A percentile compares a stretch with the other conserved stretches of the same genome.
Conservation (phyloP, 1,140 invertebrate species). For the Armadillidium nasatum region DNA sequence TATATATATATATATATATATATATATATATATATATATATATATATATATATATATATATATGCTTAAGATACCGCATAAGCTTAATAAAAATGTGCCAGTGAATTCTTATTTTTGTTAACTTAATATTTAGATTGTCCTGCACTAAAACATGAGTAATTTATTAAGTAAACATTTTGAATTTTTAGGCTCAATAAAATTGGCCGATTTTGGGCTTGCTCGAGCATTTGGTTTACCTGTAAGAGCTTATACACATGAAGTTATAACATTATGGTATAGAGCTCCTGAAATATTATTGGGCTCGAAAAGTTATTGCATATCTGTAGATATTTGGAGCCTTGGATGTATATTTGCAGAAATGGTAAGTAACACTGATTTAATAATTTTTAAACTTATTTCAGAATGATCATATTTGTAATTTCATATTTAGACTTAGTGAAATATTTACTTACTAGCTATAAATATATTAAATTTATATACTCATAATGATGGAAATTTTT, state of each 20-base stretch:
- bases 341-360: constrained; percentile 93
- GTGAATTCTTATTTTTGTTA: no score
- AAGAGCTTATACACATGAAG: constrained; percentile 84
- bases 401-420: neutral
- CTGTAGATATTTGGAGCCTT: constrained; percentile 92
- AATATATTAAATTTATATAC: no score
- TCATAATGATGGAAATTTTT: no score
- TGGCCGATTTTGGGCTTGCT: constrained; percentile 87
- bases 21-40: no score
- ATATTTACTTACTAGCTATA: neutral
- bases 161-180: neutral
- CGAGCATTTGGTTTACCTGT: constrained; percentile 77
- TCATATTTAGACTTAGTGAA: constrained; percentile 13
- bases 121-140: no score
- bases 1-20: no score
- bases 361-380: constrained; percentile 55
- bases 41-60: no score
- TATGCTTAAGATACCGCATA: no score
- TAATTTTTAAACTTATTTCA: constrained; percentile 48
- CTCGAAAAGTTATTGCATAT: constrained; percentile 78
- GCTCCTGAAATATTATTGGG: constrained; percentile 92
- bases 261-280: constrained; percentile 94
- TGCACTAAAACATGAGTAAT: neutral
- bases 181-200: constrained; percentile 68
- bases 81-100: no score